These are phyloP conservation scores for Drosophila biarmipes DNA, from an alignment of 1,140 invertebrate genomes.

Conservation along the genomic window DNA sequence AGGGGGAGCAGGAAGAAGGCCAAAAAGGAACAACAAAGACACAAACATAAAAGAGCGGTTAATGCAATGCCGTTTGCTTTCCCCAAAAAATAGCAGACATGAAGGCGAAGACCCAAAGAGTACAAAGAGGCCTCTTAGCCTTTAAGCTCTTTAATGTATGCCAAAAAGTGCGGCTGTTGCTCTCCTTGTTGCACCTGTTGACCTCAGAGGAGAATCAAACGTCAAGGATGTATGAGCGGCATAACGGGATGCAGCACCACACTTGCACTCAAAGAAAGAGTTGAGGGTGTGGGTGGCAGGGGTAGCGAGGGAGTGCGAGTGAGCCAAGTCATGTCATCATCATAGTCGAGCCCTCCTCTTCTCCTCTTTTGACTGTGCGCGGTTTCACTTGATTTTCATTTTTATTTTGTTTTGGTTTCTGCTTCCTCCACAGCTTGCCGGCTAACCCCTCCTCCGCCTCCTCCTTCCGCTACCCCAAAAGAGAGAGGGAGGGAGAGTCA, in stretches of 20 bases:
- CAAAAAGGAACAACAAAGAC: conserved; percentile 52
- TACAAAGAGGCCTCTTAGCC: background rate
- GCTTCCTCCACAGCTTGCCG: conserved; percentile 52
- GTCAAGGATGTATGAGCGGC: conserved; percentile 26
- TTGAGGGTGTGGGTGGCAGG: background rate
- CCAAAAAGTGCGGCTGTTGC: conserved; percentile 4
- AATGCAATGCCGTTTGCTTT: conserved; percentile 42
- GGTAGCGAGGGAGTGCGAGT: conserved; percentile 6
- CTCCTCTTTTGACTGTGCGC: conserved; percentile 52
- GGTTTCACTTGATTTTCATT: conserved; percentile 58
- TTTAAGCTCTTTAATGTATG: conserved; percentile 41
- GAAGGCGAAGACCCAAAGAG: conserved; percentile 7
- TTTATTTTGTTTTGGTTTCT: conserved; percentile 62
- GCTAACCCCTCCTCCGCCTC: conserved; percentile 34
- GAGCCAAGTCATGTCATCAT: conserved; percentile 52
- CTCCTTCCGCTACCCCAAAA: conserved; percentile 10
- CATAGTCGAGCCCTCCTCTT: conserved; percentile 51
- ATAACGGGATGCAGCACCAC: conserved; percentile 24
- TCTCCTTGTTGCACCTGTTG: conserved; percentile 41
- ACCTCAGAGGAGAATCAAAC: conserved; percentile 30
- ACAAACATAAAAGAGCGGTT: conserved; percentile 24
- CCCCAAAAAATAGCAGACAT: conserved; percentile 11
- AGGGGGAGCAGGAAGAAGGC: conserved; percentile 25
- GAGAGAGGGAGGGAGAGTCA: conserved; percentile 49
- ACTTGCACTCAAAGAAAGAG: conserved; percentile 6